Conservation (phyloP, 2,797 vertebrate species). For the Nannoperca australis region DNA sequence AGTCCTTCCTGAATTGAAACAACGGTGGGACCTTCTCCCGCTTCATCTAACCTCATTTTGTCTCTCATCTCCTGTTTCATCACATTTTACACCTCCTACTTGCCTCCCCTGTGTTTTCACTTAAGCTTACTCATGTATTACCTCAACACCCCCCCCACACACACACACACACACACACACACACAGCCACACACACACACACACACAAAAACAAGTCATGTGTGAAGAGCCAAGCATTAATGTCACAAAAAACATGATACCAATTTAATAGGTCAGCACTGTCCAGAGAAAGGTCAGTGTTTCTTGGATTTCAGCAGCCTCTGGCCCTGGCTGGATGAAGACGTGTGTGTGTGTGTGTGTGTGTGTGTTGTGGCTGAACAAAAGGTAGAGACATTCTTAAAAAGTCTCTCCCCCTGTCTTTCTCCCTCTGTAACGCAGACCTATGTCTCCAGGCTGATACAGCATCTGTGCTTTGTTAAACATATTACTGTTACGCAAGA, state of each 20-base stretch:
- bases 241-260: slow-evolving; percentile 65
- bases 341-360: slow-evolving; percentile 40
- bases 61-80: slow-evolving; percentile 64
- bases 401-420: slow-evolving; percentile 56
- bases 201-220: slow-evolving; percentile 39
- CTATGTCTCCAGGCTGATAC: slow-evolving; percentile 76
- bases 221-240: slow-evolving; percentile 54
- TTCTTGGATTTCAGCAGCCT: slow-evolving; percentile 24
- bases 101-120: slow-evolving; percentile 65
- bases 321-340: slow-evolving; percentile 29
- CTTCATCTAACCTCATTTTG: slow-evolving; percentile 52
- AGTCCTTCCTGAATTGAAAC: slow-evolving; percentile 65
- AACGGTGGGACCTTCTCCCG: slow-evolving; percentile 56
- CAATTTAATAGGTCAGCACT: slow-evolving; percentile 58
- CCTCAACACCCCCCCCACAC: slow-evolving; percentile 40
- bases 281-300: slow-evolving; percentile 57
- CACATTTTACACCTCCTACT: slow-evolving; percentile 61
- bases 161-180: too few relatives aligned
- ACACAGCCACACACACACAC: too few relatives aligned
- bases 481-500: slow-evolving; percentile 80
- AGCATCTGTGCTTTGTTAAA: slow-evolving; percentile 84
- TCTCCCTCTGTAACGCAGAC: slow-evolving; percentile 66
- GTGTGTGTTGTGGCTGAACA: slow-evolving; percentile 41
- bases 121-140: slow-evolving; percentile 61
- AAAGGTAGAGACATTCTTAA: slow-evolving; percentile 69